Evolutionary conservation across 2,797 vertebrate genomes (phyloP), one percentile per base, ranked within the genome.

Genomic region (Eleutherodactylus coqui): DNA sequence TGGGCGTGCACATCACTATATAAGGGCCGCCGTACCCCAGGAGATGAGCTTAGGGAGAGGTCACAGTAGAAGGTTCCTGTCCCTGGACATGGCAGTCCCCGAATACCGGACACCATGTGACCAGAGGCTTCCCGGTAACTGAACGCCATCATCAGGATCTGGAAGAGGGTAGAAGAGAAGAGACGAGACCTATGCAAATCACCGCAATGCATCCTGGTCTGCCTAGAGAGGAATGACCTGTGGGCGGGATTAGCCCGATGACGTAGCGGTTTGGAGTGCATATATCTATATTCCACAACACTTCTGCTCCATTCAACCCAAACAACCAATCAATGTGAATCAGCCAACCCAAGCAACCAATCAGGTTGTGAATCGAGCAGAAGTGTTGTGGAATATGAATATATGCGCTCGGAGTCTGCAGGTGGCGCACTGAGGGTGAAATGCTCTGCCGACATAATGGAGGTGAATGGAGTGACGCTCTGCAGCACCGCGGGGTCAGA

Each of bases 1-100:
- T n/a, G n/a, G 5, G 11, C 1, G 60, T 9, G 2, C 1, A 0
- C 5, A 0, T 0, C 3, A 17, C 13, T 51, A 27, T 77, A 58
- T 58, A 58, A 58, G 5, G 53, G 21, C 24, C 53, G 7, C 21
- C 53, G 21, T 5, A 1, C 19, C 53, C 21, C n/a, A 29, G 43
- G 41, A 5, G 9, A 2, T n/a, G 7, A 0, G 1, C 49, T 58
- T 17, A 4, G 10, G 32, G 49, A 53, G 17, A 53, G 9, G 2
- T 16, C 11, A 19, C 19, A 19, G 2, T n/a, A 5, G 17, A 17
- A 14, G 5, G 1, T 2, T 62, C 27, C n/a, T 4, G n/a, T 32
- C n/a, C 27, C 29, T 3, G 14, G 45, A 29, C 43, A 32, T n/a
- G 53, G 51, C 21, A 49, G 11, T 47, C 2, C 21, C 3, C 7